Percentiles rank a stretch among this genome's conserved stretches.
Evolutionary conservation across 2,888 invertebrate species (phyloP).

Genomic region (Platycheirus albimanus): DNA sequence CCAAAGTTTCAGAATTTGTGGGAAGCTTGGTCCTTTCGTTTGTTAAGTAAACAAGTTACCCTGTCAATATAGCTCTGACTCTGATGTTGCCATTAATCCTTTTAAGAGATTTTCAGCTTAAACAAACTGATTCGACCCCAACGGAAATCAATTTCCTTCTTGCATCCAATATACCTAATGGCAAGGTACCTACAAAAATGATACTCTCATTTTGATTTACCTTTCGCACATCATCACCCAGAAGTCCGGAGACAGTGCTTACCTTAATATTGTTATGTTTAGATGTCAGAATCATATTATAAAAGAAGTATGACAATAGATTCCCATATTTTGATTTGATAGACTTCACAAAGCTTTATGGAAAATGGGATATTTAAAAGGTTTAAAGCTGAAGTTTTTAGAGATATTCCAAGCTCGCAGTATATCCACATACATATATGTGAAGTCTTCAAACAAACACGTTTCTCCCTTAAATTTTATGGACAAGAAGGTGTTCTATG

Average conservation of each 20-base stretch:
- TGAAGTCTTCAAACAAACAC: background rate
- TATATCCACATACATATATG: background rate
- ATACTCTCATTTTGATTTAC: slow-evolving; percentile 28
- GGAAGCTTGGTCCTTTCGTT: slow-evolving; percentile 48
- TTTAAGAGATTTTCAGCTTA: slow-evolving; percentile 66
- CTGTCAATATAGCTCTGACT: slow-evolving; percentile 52
- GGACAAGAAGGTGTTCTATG: slow-evolving; percentile 38
- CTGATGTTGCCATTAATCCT: slow-evolving; percentile 50
- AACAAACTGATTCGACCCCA: slow-evolving; percentile 65
- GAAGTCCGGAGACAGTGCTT: background rate
- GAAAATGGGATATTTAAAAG: slow-evolving; percentile 49
- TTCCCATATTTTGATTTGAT: slow-evolving; percentile 27
- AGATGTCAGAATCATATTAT: slow-evolving; percentile 33
- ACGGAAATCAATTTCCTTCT: slow-evolving; percentile 65
- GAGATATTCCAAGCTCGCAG: slow-evolving; percentile 60
- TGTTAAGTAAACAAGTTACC: slow-evolving; percentile 60
- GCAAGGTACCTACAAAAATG: slow-evolving; percentile 37
- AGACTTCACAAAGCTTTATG: slow-evolving; percentile 14
- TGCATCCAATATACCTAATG: slow-evolving; percentile 15
- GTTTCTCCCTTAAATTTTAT: slow-evolving; percentile 29
- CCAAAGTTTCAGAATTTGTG: slow-evolving; percentile 25
- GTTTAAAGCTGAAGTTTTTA: slow-evolving; percentile 59
- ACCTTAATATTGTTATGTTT: slow-evolving; percentile 9
- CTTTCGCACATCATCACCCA: slow-evolving; percentile 2
- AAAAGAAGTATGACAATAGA: slow-evolving; percentile 18